Evolutionary conservation across 2,113 vertebrate genomes (phyloP), one percentile per base, ranked within the genome.

Genomic region (Nycticryphes semicollaris): DNA sequence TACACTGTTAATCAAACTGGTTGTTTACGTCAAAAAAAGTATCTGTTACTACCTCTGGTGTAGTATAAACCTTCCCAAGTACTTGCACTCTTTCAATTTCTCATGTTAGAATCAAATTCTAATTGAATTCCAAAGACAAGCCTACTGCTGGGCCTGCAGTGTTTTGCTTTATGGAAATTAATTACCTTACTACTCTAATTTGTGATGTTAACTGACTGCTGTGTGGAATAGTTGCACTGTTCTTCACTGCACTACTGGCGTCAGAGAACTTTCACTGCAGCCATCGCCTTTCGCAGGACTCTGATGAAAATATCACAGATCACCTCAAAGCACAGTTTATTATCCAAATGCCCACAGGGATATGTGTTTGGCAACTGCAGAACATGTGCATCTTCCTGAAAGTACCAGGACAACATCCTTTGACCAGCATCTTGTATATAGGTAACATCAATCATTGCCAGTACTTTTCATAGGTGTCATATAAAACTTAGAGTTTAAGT

Each of bases 51-150:
- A 39, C 79, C 43, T 82, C 83, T 79, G 30, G 62, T 90, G 54
- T 62, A 82, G 39, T 60, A 62, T 35, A 87, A 92, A 79, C 59
- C 51, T 91, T 82, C 48, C 27, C 75, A 97, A 96, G 83, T 59
- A 31, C 54, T 87, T 84, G 20, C 80, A 51, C 10, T 77, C 23
- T 50, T 90, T 82, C 77, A 59, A 1, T 57, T 85, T 90, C 72
- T 81, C 4, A 2, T 18, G 31, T 60, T 70, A 66, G 77, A 78
- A 43, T 7, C 75, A 31, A 84, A 69, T 88, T 84, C 35, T 37
- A 74, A 50, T 7, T 78, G 35, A 84, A 66, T 88, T 84, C 35
- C 45, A 77, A 50, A 83, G 53, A 66, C 63, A 53, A 89, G 41
- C 28, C n/a, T 56, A 35, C 30, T 84, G 27, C 14, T 47, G 56